Conservation (phyloP, 2,888 invertebrate genomes). For the Macaria liturata region DNA sequence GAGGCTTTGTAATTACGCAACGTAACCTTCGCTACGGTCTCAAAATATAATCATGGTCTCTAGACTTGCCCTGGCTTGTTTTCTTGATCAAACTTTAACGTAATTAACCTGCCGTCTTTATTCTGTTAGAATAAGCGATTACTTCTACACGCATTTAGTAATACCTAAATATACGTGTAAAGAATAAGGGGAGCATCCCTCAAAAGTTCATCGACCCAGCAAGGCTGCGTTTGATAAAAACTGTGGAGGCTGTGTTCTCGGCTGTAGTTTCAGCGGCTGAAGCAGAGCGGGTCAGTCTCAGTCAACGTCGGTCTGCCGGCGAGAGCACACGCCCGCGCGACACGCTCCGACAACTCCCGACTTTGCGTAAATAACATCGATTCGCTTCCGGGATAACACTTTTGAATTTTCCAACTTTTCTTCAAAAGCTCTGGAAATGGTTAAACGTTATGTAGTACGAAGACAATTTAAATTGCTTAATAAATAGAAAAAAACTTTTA, state of each 20-base stretch:
- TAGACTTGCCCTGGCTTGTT: slow-evolving; percentile 16
- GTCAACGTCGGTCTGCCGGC: slow-evolving; percentile 60
- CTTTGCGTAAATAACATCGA: slow-evolving; percentile 74
- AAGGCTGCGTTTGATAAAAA: slow-evolving; percentile 65
- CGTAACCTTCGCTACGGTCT: slow-evolving; percentile 8
- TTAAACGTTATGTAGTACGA: neutral
- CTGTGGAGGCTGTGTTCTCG: slow-evolving; percentile 55
- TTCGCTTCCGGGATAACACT: slow-evolving; percentile 33
- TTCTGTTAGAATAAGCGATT: slow-evolving; percentile 19
- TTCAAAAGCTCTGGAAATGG: slow-evolving; percentile 1
- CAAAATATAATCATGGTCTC: slow-evolving; percentile 8
- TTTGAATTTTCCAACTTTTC: slow-evolving; percentile 3
- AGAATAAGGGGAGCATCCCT: slow-evolving; percentile 51
- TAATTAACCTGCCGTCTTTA: slow-evolving; percentile 43
- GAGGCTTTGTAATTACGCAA: slow-evolving; percentile 21
- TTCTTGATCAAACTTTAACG: slow-evolving; percentile 23
- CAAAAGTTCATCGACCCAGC: slow-evolving; percentile 67
- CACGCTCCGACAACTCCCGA: slow-evolving; percentile 34
- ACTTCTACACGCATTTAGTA: no score
- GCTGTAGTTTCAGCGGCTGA: slow-evolving; percentile 64
- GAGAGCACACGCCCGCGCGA: slow-evolving; percentile 41
- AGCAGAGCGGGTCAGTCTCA: slow-evolving; percentile 59
- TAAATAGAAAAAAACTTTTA: slow-evolving; percentile 3
- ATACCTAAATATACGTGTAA: no score
- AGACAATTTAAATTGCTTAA: neutral